These are phyloP conservation scores for Brachionus sp. DNA, from an alignment of 1,140 invertebrate genomes.

Conservation along the genomic window DNA sequence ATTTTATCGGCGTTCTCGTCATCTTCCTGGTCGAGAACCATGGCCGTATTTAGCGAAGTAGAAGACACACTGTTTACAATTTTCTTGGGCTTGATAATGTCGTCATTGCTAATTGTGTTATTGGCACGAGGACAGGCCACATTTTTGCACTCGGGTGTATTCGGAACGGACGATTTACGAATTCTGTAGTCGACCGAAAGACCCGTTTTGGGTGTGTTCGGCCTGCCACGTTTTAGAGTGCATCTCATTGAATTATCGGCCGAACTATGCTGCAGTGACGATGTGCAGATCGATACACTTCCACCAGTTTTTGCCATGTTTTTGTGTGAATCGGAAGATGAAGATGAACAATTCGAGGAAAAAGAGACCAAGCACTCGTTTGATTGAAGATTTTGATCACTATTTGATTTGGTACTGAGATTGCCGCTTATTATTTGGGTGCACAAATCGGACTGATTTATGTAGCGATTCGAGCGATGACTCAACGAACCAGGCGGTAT, in stretches of 20 bases:
- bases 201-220: slow-evolving; percentile 40
- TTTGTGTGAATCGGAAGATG: neutral
- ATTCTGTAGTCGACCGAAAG: slow-evolving; percentile 39
- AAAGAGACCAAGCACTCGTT: neutral
- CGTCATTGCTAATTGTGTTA: slow-evolving; percentile 39
- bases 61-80: slow-evolving; percentile 8
- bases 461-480: slow-evolving; percentile 1
- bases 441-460: slow-evolving; percentile 25
- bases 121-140: neutral
- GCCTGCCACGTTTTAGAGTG: slow-evolving; percentile 20
- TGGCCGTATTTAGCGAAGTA: slow-evolving; percentile 19
- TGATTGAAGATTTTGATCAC: neutral
- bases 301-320: neutral
- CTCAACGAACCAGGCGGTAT: neutral
- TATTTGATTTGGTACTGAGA: neutral
- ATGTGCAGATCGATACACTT: slow-evolving; percentile 18
- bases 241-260: slow-evolving; percentile 30
- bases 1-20: slow-evolving; percentile 36
- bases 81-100: neutral
- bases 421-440: slow-evolving; percentile 45
- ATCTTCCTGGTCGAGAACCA: slow-evolving; percentile 34
- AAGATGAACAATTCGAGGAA: slow-evolving; percentile 9
- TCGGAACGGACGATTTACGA: slow-evolving; percentile 39
- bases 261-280: neutral
- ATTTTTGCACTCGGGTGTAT: slow-evolving; percentile 33